Percentiles rank a stretch among this genome's conserved stretches.
Conservation (phyloP, 2,797 vertebrate species). For the Mionectes olivaceus region DNA sequence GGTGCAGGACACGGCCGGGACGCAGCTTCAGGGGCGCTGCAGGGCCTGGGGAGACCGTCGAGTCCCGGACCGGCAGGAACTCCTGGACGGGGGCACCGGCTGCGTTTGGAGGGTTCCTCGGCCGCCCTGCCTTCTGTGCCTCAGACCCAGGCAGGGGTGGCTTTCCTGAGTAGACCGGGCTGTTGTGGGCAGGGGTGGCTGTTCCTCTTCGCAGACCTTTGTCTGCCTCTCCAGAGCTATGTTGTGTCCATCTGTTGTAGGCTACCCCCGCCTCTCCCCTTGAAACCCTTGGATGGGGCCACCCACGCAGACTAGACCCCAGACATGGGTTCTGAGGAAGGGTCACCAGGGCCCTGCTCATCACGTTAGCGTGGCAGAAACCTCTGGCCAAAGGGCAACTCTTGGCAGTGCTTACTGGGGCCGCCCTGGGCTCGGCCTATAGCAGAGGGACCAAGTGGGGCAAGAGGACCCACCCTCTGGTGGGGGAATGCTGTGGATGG, state of each 20-base stretch:
- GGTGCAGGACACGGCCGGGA: no score
- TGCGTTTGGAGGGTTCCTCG: not conserved
- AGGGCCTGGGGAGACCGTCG: not conserved
- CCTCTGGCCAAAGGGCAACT: not conserved
- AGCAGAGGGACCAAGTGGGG: accelerated
- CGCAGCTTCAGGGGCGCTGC: not conserved
- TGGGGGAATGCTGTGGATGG: not conserved
- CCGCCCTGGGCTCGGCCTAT: not conserved
- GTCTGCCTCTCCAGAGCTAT: accelerated
- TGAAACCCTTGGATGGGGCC: not conserved
- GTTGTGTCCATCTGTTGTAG: accelerated
- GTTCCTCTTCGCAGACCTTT: no score
- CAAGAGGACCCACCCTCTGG: not conserved
- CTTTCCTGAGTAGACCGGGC: accelerated
- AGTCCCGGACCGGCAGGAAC: accelerated
- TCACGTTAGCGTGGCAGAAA: accelerated
- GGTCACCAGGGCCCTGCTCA: accelerated
- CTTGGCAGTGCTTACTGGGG: accelerated
- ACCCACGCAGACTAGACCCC: accelerated
- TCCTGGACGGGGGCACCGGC: no score
- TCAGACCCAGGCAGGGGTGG: no score
- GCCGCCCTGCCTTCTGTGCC: not conserved
- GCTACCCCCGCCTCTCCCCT: not conserved
- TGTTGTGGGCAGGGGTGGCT: no score
- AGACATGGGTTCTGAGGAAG: accelerated